phyloP scores from a whole-genome alignment of 2,113 vertebrate species.

The Merops nubicus region DNA sequence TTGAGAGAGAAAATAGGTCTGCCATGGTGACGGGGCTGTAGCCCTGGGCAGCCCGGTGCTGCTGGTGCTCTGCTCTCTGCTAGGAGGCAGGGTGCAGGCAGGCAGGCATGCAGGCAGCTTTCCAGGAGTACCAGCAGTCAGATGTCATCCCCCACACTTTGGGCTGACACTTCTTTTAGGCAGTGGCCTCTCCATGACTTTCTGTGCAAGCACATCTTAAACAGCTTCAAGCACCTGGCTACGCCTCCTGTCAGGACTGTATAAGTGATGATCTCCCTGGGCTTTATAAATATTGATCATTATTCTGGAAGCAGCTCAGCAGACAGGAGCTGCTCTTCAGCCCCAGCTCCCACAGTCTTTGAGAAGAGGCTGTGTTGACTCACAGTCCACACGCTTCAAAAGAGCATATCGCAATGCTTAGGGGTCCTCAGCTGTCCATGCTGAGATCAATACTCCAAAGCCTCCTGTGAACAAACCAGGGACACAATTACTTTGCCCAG shows the following conservation, averaged over 20 bases:
- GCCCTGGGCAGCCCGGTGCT: accelerated
- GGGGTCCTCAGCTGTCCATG: background rate
- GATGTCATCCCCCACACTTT: accelerated
- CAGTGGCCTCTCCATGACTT: background rate
- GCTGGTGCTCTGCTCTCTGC: background rate
- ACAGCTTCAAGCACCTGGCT: background rate
- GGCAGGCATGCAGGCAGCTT: background rate
- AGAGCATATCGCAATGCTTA: background rate
- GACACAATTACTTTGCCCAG: background rate
- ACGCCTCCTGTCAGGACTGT: background rate
- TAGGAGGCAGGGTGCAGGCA: background rate
- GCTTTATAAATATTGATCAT: background rate
- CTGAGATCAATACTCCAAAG: background rate
- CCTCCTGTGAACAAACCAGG: background rate
- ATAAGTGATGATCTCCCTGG: background rate
- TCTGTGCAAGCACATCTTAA: background rate
- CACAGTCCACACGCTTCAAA: background rate
- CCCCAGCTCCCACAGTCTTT: background rate
- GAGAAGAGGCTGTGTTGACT: background rate
- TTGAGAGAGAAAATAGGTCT: background rate
- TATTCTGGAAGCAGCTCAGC: slow-evolving; percentile 5
- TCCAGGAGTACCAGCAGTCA: background rate
- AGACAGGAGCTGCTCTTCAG: background rate
- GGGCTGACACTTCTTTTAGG: background rate
- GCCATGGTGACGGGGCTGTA: background rate